Evolutionary conservation across 2,797 vertebrate genomes (phyloP).

Genomic region (Delichon dasypus): DNA sequence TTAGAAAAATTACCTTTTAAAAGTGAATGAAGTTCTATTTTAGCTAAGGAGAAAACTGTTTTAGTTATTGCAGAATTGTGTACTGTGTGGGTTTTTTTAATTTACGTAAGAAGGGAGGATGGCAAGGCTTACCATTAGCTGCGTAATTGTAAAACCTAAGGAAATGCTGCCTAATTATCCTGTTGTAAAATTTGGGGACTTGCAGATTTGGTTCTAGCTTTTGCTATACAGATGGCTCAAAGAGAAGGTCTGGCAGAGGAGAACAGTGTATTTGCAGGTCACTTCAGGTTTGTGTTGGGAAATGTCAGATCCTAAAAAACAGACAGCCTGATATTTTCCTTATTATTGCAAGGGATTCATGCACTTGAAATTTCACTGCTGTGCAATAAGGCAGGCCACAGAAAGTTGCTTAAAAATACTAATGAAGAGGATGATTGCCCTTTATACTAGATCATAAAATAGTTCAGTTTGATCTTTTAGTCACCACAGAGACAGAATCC

Average conservation of each 20-base stretch:
- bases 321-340: neutral
- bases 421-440: neutral
- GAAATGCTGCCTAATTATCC: neutral
- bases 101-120: neutral
- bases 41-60: neutral
- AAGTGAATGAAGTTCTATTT: neutral
- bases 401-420: neutral
- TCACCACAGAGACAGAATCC: neutral
- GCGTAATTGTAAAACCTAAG: neutral
- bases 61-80: neutral
- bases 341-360: neutral
- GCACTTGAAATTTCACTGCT: neutral
- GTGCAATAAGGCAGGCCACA: neutral
- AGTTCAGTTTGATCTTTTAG: neutral
- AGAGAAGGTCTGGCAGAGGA: neutral
- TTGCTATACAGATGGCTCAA: neutral
- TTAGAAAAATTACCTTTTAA: neutral
- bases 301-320: neutral
- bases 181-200: neutral
- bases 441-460: neutral
- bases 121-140: neutral
- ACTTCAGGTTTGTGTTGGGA: neutral
- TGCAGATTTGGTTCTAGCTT: neutral
- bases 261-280: neutral
- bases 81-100: neutral